A percentile compares a stretch with the other conserved stretches of the same genome.
These are phyloP conservation scores for Lytechinus variegatus DNA, from an alignment of 35 echinoderm and acorn worm species.

Conservation along the genomic window DNA sequence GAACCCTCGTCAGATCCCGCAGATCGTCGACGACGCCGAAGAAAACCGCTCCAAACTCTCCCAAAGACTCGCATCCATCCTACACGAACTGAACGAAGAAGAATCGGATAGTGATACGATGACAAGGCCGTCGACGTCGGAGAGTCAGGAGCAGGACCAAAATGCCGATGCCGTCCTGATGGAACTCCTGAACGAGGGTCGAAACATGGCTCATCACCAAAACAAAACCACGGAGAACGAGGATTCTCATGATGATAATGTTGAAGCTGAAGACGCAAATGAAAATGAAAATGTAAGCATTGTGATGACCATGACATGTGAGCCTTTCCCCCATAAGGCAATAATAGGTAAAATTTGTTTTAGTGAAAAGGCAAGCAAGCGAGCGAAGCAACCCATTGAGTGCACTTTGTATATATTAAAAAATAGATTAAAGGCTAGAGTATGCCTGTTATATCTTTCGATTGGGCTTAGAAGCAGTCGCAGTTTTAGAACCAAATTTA, in stretches of 20 bases:
- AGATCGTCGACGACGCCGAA: neutral
- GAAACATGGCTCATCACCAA: neutral
- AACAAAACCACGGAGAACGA: neutral
- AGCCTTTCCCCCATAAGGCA: no score
- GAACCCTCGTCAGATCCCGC: neutral
- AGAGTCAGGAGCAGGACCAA: neutral
- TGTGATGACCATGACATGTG: no score
- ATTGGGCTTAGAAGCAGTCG: no score
- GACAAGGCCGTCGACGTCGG: neutral
- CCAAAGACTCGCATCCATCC: neutral
- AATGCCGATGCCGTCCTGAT: neutral
- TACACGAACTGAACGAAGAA: neutral
- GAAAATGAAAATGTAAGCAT: neutral
- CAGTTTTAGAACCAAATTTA: no score
- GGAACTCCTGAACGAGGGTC: neutral
- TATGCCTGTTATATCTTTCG: no score
- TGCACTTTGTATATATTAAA: no score
- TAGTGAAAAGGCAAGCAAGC: no score
- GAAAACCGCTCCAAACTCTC: neutral
- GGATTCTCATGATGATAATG: neutral
- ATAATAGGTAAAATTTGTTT: no score
- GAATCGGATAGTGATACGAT: neutral
- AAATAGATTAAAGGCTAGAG: no score
- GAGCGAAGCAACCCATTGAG: no score
- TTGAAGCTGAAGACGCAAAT: neutral